Conservation (phyloP, 2,888 invertebrate genomes). For the Cremastobaeus sp. region DNA sequence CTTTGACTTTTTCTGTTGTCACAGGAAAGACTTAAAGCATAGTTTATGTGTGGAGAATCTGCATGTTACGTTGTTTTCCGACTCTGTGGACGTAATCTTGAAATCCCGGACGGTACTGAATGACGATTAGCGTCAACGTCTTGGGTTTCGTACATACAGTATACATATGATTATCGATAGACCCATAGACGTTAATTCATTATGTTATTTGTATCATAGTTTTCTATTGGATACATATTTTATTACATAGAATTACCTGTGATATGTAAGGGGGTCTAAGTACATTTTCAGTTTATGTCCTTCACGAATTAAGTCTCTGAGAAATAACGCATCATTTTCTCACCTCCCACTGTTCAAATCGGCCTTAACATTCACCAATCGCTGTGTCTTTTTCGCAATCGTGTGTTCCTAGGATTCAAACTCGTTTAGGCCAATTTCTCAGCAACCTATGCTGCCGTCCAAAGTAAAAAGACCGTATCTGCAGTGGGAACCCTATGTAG, state of each 20-base stretch:
- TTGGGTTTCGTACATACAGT: slow-evolving; percentile 55
- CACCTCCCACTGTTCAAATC: too few relatives aligned
- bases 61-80: slow-evolving; percentile 76
- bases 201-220: slow-evolving; percentile 57
- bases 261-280: slow-evolving; percentile 69
- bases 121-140: slow-evolving; percentile 51
- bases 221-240: slow-evolving; percentile 67
- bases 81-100: slow-evolving; percentile 71
- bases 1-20: slow-evolving; percentile 53
- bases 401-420: slow-evolving; percentile 16
- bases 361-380: slow-evolving; percentile 15
- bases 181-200: slow-evolving; percentile 55
- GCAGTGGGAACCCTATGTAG: too few relatives aligned
- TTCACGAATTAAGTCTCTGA: slow-evolving; percentile 53
- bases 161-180: slow-evolving; percentile 48
- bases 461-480: too few relatives aligned
- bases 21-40: slow-evolving; percentile 54
- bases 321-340: slow-evolving; percentile 60
- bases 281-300: slow-evolving; percentile 53
- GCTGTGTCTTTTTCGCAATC: slow-evolving; percentile 9
- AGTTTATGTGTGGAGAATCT: slow-evolving; percentile 43
- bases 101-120: slow-evolving; percentile 67
- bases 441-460: too few relatives aligned
- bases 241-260: slow-evolving; percentile 75
- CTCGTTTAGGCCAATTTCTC: neutral